Evolutionary conservation across 2,113 vertebrate species (phyloP), one percentile per base, ranked within the genome.

Genomic region (Rhabdornis inornatus): DNA sequence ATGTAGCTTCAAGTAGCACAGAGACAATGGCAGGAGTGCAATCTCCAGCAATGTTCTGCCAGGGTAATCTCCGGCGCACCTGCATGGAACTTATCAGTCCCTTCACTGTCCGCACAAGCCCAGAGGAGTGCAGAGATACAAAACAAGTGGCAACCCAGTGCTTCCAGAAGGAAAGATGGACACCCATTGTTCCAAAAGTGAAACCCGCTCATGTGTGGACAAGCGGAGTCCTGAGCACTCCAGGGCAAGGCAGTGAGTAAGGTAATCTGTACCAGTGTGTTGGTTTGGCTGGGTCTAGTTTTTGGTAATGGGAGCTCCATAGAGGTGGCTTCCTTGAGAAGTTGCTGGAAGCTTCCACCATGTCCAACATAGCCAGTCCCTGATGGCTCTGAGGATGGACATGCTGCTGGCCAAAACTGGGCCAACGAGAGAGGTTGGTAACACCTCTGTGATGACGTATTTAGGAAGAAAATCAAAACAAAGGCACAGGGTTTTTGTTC

Each of bases 1-100:
- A 6, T 1, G 1, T 4, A 24, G 4, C 20, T 21, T 42, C 6
- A 4, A 27, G 39, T 8, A 64, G 4, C 24, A 35, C 18, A 50
- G 11, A 44, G 3, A 21, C 9, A 66, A 81, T 3, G 11, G 9
- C 18, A 60, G 22, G 11, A 30, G 9, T 13, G 6, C 7, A 2
- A 59, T 23, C 10, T 71, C n/a, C 19, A 33, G 35, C 30, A 53
- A 18, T 7, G 9, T 8, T 10, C 27, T 55, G 8, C 10, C 23
- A 59, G 12, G 3, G 57, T 44, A 53, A 81, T 82, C 5, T 10
- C 27, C 30, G 28, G 30, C 1, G 4, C 13, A 28, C 11, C 15
- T 42, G 8, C 27, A 44, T 3, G 9, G 57, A 35, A 66, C 6
- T 14, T 8, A 25, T 84, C 56, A 28, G 31, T 37, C 31, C 28